Base-by-base conservation (phyloP, 2,113 vertebrate species). In the Trinectes maculatus region DNA sequence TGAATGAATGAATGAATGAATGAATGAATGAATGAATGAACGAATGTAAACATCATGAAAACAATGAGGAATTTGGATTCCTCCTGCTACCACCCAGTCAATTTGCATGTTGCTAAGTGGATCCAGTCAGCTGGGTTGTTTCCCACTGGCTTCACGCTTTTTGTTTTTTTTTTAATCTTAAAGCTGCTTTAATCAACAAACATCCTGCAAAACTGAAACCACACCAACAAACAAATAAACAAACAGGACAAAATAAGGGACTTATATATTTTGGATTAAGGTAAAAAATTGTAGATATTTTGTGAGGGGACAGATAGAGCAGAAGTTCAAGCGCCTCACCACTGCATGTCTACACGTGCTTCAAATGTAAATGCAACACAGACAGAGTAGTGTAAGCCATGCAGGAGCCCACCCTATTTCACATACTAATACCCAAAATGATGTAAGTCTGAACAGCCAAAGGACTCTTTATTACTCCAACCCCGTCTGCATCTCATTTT, bases 401-500 rank as follows among this genome's bases (percentile, higher is more conserved):
- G 37, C 4, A 0, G 16, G 47, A 19, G 43, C 62, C 63, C 57
- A 24, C 36, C 63, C 48, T 48, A 48, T 49, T 55, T 42, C 9
- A 60, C 72, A 85, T 58, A 58, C 53, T 21, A 64, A 44, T 4
- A 52, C 24, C 18, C 12, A 25, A 31, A 8, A 31, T 51, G 36
- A 31, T 28, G 12, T 1, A 25, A 26, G 52, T 31, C 19, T 22
- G 31, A 59, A 18, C 61, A 63, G 62, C 6, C 46, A 31, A 12
- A 59, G 29, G 33, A 31, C 62, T 71, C 64, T 51, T 78, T 68
- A 71, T 78, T 47, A 56, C 54, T 81, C 43, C 52, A 29, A 40
- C 18, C 19, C 1, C 6, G 42, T 22, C 8, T n/a, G n/a, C n/a
- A n/a, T n/a, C n/a, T n/a, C 67, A 48, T 0, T 8, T 34, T 19